phyloP scores from a whole-genome alignment of 2,888 invertebrate species.

The Drosophila longiperda region DNA sequence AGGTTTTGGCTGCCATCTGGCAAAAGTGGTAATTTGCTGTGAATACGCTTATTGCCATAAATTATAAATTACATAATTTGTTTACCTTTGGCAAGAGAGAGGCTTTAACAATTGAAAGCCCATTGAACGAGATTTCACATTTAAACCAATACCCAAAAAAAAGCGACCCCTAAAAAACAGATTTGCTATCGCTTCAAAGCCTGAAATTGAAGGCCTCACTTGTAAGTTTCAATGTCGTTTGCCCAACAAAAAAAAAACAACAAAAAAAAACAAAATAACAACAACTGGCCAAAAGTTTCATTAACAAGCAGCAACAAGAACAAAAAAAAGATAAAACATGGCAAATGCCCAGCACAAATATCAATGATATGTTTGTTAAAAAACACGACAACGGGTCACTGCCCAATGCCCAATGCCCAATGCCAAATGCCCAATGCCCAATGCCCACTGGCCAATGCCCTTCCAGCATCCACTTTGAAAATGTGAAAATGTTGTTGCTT shows the following conservation, averaged over 20 bases:
- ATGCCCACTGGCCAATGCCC: neutral
- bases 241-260: neutral
- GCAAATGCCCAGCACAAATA: conserved; percentile 68
- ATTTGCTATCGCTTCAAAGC: conserved; percentile 13
- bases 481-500: neutral
- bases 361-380: conserved; percentile 79
- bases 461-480: conserved; percentile 9
- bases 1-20: neutral
- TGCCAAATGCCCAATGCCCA: neutral
- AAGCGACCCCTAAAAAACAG: conserved; percentile 9
- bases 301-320: conserved; percentile 53
- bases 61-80: conserved; percentile 75
- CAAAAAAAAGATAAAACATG: conserved; percentile 27
- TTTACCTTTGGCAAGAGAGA: conserved; percentile 52
- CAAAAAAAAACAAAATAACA: conserved; percentile 21
- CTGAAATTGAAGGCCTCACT: conserved; percentile 53
- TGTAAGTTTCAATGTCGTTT: conserved; percentile 72
- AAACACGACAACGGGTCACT: conserved; percentile 65
- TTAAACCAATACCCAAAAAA: conserved; percentile 28
- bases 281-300: conserved; percentile 62
- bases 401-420: neutral
- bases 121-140: conserved; percentile 42
- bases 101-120: conserved; percentile 62
- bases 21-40: conserved; percentile 14
- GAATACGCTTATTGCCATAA: conserved; percentile 54